phyloP scores from a whole-genome alignment of 2,888 invertebrate species.

The Crocallis elinguaria region DNA sequence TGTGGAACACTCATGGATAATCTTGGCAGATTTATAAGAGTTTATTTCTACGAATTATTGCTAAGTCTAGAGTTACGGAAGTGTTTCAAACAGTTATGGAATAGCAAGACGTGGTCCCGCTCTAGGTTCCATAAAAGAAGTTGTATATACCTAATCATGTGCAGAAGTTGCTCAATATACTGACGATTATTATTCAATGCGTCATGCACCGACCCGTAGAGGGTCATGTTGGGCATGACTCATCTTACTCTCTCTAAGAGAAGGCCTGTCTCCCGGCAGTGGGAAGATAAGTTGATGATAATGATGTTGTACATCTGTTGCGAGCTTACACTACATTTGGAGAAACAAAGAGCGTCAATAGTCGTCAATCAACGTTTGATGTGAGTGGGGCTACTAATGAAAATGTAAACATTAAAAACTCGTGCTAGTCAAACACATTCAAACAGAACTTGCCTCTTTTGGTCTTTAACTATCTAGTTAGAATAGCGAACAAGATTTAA shows the following conservation, averaged over 20 bases:
- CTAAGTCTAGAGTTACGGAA: conserved; percentile 53
- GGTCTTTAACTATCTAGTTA: conserved; percentile 76
- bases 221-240: no score
- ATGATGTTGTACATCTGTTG: background rate
- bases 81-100: conserved; percentile 6
- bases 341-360: background rate
- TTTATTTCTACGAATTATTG: conserved; percentile 64
- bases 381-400: conserved; percentile 26
- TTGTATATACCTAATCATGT: background rate
- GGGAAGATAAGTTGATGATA: no score
- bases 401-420: conserved; percentile 33
- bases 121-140: background rate
- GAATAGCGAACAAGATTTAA: conserved; percentile 73
- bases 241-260: no score
- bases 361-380: no score
- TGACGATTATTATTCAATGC: no score
- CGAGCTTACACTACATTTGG: background rate
- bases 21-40: conserved; percentile 58
- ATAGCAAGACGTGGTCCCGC: conserved; percentile 29
- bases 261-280: no score
- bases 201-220: no score
- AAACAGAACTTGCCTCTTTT: conserved; percentile 72
- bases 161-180: background rate
- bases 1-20: conserved; percentile 51
- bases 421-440: conserved; percentile 57